Conservation (phyloP, 1,140 invertebrate genomes). For the Aphaenogaster floridana region DNA sequence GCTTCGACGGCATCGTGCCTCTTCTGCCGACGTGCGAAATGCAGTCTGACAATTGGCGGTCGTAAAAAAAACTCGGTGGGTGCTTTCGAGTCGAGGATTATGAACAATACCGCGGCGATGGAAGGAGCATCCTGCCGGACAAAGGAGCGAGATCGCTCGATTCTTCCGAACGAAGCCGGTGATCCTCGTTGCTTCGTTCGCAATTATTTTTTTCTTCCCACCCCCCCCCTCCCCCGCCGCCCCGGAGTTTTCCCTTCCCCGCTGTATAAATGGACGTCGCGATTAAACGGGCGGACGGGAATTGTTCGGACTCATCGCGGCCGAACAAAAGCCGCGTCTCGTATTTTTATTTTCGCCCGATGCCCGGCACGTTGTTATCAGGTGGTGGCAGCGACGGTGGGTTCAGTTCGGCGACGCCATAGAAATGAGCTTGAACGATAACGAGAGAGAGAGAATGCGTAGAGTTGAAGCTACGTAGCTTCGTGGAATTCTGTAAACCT, state of each 20-base stretch:
- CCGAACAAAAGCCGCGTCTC: slow-evolving; percentile 57
- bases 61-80: slow-evolving; percentile 38
- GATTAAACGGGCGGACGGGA: slow-evolving; percentile 59
- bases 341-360: slow-evolving; percentile 62
- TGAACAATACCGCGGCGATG: slow-evolving; percentile 55
- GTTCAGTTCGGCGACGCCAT: slow-evolving; percentile 37
- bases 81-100: slow-evolving; percentile 50
- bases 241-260: too few species aligned
- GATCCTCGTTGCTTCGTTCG: slow-evolving; percentile 61
- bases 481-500: slow-evolving; percentile 12
- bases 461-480: not conserved
- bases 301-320: slow-evolving; percentile 60
- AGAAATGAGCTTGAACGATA: slow-evolving; percentile 31
- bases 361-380: slow-evolving; percentile 56
- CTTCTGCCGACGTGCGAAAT: slow-evolving; percentile 26
- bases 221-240: too few species aligned
- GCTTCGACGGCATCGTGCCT: slow-evolving; percentile 5
- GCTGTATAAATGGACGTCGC: slow-evolving; percentile 64
- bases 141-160: slow-evolving; percentile 56
- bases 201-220: slow-evolving; percentile 64
- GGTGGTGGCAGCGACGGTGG: slow-evolving; percentile 30
- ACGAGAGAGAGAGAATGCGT: not conserved
- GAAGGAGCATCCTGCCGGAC: slow-evolving; percentile 53
- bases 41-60: slow-evolving; percentile 43
- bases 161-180: slow-evolving; percentile 36